Conservation (phyloP, 2,113 vertebrate species). For the Forbesichthys agassizii region DNA sequence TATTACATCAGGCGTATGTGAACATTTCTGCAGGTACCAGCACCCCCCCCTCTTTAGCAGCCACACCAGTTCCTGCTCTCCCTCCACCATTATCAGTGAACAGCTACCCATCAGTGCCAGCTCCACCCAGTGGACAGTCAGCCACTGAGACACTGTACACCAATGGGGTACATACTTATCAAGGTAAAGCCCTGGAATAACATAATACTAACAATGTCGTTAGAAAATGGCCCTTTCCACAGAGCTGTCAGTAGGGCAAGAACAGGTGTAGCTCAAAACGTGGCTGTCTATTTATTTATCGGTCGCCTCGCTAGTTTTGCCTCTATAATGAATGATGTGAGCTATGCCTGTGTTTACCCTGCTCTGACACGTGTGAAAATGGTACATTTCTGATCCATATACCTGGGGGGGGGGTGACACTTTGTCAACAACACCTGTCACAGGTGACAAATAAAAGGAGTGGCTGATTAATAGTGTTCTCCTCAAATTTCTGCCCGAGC, state of each 20-base stretch:
- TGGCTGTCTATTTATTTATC: too few species aligned
- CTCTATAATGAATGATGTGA: not conserved
- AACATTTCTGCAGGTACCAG: slow-evolving; percentile 78
- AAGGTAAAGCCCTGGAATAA: slow-evolving; percentile 69
- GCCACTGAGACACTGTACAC: slow-evolving; percentile 84
- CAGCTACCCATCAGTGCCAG: slow-evolving; percentile 82
- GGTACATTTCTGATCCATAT: too few species aligned
- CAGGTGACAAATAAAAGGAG: not conserved
- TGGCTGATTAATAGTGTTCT: too few species aligned
- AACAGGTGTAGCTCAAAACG: too few species aligned
- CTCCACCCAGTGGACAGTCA: slow-evolving; percentile 83
- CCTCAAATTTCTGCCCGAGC: too few species aligned
- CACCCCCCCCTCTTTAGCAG: slow-evolving; percentile 87
- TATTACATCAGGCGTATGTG: not conserved
- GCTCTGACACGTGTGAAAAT: too few species aligned
- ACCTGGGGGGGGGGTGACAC: too few species aligned
- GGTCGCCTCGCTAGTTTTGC: too few species aligned
- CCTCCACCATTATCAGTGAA: slow-evolving; percentile 84
- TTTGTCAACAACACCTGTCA: too few species aligned
- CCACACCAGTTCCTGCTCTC: slow-evolving; percentile 84
- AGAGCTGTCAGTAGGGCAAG: too few species aligned
- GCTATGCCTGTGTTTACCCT: too few species aligned
- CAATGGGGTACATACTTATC: slow-evolving; percentile 87
- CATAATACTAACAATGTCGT: not conserved
- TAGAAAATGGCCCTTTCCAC: too few species aligned